Evolutionary conservation across 2,113 vertebrate species (phyloP).

Genomic region (Limanda limanda): DNA sequence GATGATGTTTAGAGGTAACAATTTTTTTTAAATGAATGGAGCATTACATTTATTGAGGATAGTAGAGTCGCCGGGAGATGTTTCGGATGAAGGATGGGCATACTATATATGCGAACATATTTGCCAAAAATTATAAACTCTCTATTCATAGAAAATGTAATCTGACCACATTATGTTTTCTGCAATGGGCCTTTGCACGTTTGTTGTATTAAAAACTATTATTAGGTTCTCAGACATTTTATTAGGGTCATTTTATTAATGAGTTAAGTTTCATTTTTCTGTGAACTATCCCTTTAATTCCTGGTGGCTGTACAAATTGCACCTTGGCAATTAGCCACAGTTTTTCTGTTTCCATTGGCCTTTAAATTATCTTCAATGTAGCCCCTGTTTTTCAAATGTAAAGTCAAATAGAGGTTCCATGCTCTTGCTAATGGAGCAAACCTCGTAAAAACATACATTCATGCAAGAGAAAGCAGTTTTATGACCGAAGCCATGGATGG

Average conservation of each 20-base stretch:
- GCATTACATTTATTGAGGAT: too few species aligned
- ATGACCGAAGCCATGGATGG: conserved; percentile 6
- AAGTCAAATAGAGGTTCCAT: conserved; percentile 5
- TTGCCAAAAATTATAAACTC: too few species aligned
- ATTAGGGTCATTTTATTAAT: too few species aligned
- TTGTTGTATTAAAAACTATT: background rate
- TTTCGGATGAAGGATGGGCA: too few species aligned
- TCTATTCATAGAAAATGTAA: too few species aligned
- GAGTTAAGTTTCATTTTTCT: background rate
- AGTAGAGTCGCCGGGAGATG: too few species aligned
- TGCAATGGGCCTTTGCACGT: background rate
- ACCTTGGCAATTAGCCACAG: background rate
- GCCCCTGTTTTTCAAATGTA: background rate
- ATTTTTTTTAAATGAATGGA: too few species aligned
- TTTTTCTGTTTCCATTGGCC: background rate
- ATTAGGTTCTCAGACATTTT: conserved; percentile 3
- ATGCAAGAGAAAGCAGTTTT: conserved; percentile 19
- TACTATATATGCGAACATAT: too few species aligned
- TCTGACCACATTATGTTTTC: too few species aligned
- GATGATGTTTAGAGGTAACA: too few species aligned
- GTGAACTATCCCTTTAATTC: background rate
- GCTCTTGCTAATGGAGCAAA: conserved; percentile 16
- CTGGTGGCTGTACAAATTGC: background rate
- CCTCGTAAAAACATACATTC: conserved; percentile 17
- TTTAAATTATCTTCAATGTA: background rate